Conservation (phyloP, 2,113 vertebrate species). For the Leuciscus idus region DNA sequence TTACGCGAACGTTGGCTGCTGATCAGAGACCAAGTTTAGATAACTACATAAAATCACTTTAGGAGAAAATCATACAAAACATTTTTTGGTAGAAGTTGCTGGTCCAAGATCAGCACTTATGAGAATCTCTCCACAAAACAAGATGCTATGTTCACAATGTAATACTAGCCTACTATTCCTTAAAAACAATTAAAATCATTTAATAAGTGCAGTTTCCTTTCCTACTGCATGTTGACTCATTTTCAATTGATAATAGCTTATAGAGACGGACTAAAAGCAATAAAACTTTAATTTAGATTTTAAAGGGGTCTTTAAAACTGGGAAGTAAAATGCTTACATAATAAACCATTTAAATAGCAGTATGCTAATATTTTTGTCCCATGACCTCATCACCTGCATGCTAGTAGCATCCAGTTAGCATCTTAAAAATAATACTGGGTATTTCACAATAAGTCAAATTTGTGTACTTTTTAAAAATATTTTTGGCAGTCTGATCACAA, state of each 20-base stretch:
- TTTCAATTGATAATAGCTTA: not conserved
- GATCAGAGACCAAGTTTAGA: not conserved
- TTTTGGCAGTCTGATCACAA: not conserved
- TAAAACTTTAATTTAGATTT: not conserved
- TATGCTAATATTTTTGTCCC: not conserved
- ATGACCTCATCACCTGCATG: not conserved
- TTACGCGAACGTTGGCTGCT: not conserved
- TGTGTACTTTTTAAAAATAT: not conserved
- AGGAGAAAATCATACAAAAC: not conserved
- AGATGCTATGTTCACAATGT: not conserved
- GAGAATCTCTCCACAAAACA: not conserved
- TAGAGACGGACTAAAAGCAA: not conserved
- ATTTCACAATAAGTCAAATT: not conserved
- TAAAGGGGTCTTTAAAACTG: no score
- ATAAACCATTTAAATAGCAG: not conserved
- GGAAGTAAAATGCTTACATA: not conserved
- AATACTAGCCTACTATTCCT: not conserved
- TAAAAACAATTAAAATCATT: not conserved
- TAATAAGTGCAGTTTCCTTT: not conserved
- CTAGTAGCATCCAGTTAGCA: not conserved
- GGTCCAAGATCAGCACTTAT: constrained; percentile 6
- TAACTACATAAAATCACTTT: not conserved
- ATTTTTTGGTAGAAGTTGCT: not conserved
- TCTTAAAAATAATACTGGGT: not conserved
- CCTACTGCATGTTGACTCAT: not conserved